A percentile compares a stretch with the other conserved stretches of the same genome.
Evolutionary conservation across 2,888 invertebrate species (phyloP).

Genomic region (Diplazon laetatorius): DNA sequence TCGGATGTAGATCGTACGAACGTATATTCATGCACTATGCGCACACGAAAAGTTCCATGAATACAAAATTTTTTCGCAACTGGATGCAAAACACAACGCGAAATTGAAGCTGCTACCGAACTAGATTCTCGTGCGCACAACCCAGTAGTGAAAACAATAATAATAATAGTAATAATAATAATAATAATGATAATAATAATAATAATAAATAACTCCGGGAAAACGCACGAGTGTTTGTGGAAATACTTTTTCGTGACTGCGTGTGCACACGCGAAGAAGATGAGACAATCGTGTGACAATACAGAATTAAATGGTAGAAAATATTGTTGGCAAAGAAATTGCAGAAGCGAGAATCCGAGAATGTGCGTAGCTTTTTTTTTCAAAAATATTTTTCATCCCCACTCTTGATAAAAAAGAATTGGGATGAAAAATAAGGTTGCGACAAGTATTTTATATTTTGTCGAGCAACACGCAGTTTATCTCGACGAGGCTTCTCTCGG

Average conservation of each 20-base stretch:
- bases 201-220: too few species aligned
- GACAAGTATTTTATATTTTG: conserved; percentile 23
- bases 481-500: neutral
- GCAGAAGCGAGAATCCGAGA: conserved; percentile 2
- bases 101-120: conserved; percentile 17
- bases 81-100: conserved; percentile 21
- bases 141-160: neutral
- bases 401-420: conserved; percentile 9
- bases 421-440: neutral
- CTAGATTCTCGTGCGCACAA: neutral
- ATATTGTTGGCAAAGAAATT: conserved; percentile 33
- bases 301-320: too few species aligned
- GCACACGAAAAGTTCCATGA: conserved; percentile 54
- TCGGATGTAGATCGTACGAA: conserved; percentile 19
- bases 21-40: conserved; percentile 47
- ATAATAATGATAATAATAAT: neutral
- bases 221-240: conserved; percentile 10
- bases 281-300: conserved; percentile 16
- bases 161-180: neutral
- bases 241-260: conserved; percentile 16
- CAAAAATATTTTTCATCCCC: too few species aligned
- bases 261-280: conserved; percentile 8
- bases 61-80: conserved; percentile 55
- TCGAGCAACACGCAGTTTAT: conserved; percentile 10
- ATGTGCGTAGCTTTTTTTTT: conserved; percentile 24